Base-by-base conservation (phyloP, 2,888 invertebrate genomes). In the Tachina fera region DNA sequence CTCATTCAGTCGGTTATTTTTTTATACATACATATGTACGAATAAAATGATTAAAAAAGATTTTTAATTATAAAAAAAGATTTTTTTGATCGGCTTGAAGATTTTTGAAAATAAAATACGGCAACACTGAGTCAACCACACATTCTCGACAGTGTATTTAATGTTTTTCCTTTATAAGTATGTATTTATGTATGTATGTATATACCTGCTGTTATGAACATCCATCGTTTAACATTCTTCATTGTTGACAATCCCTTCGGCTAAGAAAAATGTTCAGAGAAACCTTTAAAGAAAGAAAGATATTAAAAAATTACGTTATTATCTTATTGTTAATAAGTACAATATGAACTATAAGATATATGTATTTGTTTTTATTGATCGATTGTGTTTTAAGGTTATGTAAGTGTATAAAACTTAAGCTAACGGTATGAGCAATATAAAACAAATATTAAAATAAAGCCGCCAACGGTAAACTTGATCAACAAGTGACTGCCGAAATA, bases 151-250 rank as follows among this genome's bases (percentile, higher is more conserved):
- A n/a, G n/a, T n/a, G n/a, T n/a, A n/a, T n/a, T n/a, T 31, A 31
- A 6, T 31, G 31, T 31, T 5, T 31, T 31, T 31, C 31, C 31
- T 31, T 31, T 31, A 6, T 31, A 31, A 6, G 31, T 31, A 31
- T 31, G 31, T 31, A 31, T 31, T 2, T 31, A 5, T 22, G 22
- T 16, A 56, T 88, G 93, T 39, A 11, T 9, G 1, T 11, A 47
- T 16, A 91, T 90, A 94, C 94, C 94, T 91, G 94, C 93, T 90
- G 93, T 93, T 89, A 94, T 90, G 49, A 94, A 92, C 88, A 93
- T 92, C 94, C 94, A 94, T 90, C 93, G 91, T 91, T 93, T 93
- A 90, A 93, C 93, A 90, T 93, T 93, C 91, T 92, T 94, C 94
- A 94, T 94, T 75, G 85, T 87, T 72, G 80, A 67, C 39, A 67